phyloP scores from a whole-genome alignment of 2,113 vertebrate genomes.

The Gorsachius goisagi region DNA sequence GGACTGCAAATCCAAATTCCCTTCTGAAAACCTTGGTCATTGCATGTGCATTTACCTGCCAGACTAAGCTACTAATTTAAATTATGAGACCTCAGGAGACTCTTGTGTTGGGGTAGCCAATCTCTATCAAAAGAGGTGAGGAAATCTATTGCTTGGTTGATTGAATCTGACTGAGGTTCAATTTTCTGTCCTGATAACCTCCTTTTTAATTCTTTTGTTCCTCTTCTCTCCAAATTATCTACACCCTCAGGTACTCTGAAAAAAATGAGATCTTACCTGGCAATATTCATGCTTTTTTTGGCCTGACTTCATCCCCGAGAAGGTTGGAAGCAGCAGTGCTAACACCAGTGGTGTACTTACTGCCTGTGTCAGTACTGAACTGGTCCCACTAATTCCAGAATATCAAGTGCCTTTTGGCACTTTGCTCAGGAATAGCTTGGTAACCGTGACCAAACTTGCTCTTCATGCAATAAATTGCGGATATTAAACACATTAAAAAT shows the following conservation, averaged over 20 bases:
- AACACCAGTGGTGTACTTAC: background rate
- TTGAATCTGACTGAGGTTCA: slow-evolving; percentile 16
- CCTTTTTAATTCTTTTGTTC: slow-evolving; percentile 49
- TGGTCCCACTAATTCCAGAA: background rate
- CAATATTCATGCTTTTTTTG: slow-evolving; percentile 16
- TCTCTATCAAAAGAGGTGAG: background rate
- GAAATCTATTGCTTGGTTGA: slow-evolving; percentile 43
- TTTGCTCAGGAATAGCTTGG: background rate
- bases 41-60: background rate
- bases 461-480: background rate
- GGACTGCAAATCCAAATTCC: background rate
- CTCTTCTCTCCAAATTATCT: slow-evolving; percentile 24
- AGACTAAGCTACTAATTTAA: slow-evolving; percentile 17
- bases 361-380: background rate
- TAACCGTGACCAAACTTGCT: background rate
- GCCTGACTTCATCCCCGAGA: background rate
- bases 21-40: background rate
- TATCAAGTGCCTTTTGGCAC: background rate
- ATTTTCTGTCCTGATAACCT: slow-evolving; percentile 49
- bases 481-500: background rate
- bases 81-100: background rate
- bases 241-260: background rate
- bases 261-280: background rate
- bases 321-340: background rate
- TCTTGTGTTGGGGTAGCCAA: background rate